Percentiles rank a stretch among this genome's conserved stretches.
Evolutionary conservation across 2,113 vertebrate genomes (phyloP).

Genomic region (Phylloscopus trochilus): DNA sequence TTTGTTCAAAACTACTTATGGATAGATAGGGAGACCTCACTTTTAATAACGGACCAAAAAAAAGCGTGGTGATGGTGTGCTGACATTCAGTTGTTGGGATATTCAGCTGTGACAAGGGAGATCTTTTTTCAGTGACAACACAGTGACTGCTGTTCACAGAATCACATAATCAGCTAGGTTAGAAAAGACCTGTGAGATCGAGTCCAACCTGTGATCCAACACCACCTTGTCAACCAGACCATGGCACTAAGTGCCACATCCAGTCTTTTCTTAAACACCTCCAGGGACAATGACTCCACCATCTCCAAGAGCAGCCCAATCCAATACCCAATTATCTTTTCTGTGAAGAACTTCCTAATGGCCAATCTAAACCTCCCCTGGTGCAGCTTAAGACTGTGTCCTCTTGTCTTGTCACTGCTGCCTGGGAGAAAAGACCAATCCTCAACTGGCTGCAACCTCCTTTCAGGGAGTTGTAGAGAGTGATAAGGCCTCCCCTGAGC

Average conservation of each 20-base stretch:
- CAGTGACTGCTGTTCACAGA: background rate
- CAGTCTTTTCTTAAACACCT: background rate
- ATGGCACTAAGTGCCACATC: background rate
- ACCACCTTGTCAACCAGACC: background rate
- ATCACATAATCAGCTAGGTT: background rate
- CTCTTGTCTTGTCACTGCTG: background rate
- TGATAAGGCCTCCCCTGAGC: background rate
- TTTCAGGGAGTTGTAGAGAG: background rate
- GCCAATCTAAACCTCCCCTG: background rate
- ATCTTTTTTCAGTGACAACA: background rate
- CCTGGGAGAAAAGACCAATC: background rate
- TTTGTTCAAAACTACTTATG: background rate
- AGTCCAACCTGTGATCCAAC: background rate
- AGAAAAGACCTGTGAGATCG: background rate
- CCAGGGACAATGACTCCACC: background rate
- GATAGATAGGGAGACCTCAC: background rate
- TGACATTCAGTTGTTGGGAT: background rate
- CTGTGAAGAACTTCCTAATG: background rate
- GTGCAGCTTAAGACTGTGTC: too few relatives aligned
- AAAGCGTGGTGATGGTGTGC: background rate
- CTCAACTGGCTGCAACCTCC: background rate
- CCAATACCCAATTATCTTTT: background rate
- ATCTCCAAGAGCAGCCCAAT: accelerated
- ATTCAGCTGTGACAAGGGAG: background rate
- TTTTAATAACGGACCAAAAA: background rate